Evolutionary conservation across 2,888 invertebrate species (phyloP).

Genomic region (Arctia plantaginis): DNA sequence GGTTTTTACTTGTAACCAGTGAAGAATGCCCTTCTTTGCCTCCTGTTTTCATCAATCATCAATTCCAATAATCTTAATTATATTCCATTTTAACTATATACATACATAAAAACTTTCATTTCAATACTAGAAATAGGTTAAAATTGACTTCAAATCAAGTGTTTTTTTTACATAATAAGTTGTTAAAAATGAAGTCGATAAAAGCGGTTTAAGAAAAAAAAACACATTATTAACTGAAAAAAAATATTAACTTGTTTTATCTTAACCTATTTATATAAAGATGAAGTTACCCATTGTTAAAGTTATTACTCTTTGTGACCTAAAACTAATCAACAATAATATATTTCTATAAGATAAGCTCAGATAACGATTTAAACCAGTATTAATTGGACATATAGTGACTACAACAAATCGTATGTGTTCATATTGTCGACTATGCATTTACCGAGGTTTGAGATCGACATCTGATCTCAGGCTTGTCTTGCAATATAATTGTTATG

Average conservation of each 20-base stretch:
- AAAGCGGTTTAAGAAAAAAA: too few species aligned
- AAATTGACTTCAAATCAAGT: too few species aligned
- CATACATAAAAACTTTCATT: not conserved
- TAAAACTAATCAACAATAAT: not conserved
- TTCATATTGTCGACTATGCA: not conserved
- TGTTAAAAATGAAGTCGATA: too few species aligned
- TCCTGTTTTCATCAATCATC: too few species aligned
- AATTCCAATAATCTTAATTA: too few species aligned
- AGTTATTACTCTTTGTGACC: not conserved
- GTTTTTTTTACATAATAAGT: too few species aligned
- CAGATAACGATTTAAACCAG: not conserved
- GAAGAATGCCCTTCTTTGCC: too few species aligned
- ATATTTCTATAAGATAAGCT: not conserved
- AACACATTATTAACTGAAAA: not conserved
- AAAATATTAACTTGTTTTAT: not conserved
- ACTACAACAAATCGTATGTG: not conserved
- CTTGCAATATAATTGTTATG: not conserved
- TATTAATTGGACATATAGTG: not conserved
- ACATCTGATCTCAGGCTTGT: not conserved
- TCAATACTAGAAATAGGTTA: not conserved
- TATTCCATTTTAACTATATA: too few species aligned
- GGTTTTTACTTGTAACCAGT: too few species aligned
- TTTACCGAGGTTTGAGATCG: not conserved
- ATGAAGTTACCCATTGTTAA: not conserved
- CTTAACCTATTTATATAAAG: not conserved